Percentiles rank a stretch among this genome's conserved stretches.
phyloP scores from a whole-genome alignment of 1,140 invertebrate species.

The Bombus sibiricus region DNA sequence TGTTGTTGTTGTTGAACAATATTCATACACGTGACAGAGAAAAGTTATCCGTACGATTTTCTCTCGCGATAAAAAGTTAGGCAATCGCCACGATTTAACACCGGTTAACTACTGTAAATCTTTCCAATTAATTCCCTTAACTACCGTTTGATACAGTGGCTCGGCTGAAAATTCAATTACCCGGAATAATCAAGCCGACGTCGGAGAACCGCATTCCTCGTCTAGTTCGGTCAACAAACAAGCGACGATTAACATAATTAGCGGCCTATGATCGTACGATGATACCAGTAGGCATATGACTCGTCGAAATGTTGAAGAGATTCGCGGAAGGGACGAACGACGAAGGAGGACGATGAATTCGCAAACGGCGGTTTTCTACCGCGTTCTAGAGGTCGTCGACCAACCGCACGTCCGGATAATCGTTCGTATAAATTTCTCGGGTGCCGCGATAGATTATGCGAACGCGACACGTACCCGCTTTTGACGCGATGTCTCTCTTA shows the following conservation, averaged over 20 bases:
- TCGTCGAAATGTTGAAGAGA: neutral
- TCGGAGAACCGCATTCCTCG: neutral
- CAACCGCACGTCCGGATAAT: neutral
- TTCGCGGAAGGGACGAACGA: slow-evolving; percentile 1
- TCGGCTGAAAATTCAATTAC: slow-evolving; percentile 22
- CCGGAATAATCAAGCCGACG: neutral
- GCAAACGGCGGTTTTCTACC: neutral
- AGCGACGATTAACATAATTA: slow-evolving; percentile 45
- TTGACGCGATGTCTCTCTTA: slow-evolving; percentile 8
- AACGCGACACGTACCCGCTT: neutral
- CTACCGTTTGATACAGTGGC: neutral
- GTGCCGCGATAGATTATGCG: slow-evolving; percentile 17
- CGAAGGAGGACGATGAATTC: slow-evolving; percentile 5
- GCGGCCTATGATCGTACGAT: neutral
- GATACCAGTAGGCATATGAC: neutral
- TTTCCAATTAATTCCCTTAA: neutral
- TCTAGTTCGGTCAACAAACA: neutral
- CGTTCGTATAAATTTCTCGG: slow-evolving; percentile 18
- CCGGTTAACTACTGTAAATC: neutral
- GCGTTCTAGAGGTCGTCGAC: neutral
- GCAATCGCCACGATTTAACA: neutral
- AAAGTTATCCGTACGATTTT: neutral
- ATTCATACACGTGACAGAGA: too few species aligned
- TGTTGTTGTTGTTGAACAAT: too few species aligned
- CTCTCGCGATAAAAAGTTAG: neutral